Evolutionary conservation across 2,113 vertebrate genomes (phyloP).

Genomic region (Peromyscus leucopus): DNA sequence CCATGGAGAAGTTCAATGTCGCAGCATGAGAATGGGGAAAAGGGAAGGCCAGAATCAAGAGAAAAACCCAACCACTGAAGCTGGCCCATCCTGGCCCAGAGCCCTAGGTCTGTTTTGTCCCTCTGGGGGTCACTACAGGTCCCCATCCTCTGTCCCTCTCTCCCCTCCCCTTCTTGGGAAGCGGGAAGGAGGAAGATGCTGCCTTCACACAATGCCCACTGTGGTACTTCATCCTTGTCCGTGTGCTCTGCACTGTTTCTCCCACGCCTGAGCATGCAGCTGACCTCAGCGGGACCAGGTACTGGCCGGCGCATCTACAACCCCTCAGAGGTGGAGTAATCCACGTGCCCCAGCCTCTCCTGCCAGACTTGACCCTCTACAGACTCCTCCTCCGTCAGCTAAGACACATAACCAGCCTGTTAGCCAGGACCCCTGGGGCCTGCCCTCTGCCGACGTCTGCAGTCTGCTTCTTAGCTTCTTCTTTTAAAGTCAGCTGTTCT

Average conservation of each 20-base stretch:
- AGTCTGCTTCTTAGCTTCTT: background rate
- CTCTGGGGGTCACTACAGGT: background rate
- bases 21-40: background rate
- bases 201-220: fast-evolving
- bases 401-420: background rate
- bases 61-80: background rate
- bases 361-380: background rate
- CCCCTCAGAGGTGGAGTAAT: background rate
- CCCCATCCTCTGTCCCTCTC: background rate
- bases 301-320: fast-evolving
- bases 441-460: background rate
- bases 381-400: background rate
- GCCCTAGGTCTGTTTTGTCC: background rate
- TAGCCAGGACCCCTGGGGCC: background rate
- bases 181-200: background rate
- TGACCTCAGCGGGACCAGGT: background rate
- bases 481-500: background rate
- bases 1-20: background rate
- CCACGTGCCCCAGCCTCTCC: background rate
- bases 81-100: background rate
- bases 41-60: background rate
- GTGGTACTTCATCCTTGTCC: background rate
- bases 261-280: background rate
- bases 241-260: too few relatives aligned
- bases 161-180: background rate